Evolutionary conservation across 2,113 vertebrate species (phyloP).

Genomic region (Hyperopisus bebe): DNA sequence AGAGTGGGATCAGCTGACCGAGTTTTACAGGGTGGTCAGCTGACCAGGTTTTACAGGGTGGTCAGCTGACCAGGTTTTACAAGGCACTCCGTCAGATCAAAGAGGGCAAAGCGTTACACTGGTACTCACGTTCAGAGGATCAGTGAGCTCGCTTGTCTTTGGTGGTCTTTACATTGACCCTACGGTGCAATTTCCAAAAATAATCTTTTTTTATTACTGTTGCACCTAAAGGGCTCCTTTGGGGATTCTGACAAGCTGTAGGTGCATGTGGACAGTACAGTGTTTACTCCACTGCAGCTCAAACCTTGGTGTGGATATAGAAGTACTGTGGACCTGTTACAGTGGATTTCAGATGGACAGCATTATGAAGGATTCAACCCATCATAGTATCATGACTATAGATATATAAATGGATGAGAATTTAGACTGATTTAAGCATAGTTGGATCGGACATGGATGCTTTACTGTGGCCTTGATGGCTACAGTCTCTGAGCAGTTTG

Average conservation of each 20-base stretch:
- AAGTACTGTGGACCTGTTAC: not conserved
- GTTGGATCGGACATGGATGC: not conserved
- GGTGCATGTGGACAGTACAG: not conserved
- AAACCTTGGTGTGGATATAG: not conserved
- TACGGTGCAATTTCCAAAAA: not conserved
- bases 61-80: not conserved
- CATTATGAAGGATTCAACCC: not conserved
- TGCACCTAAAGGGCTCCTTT: slow-evolving; percentile 2
- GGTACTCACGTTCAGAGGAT: not conserved
- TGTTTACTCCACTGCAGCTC: not conserved
- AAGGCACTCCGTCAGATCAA: not conserved
- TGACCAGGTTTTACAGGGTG: too few species aligned
- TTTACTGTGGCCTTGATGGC: not conserved
- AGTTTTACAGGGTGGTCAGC: not conserved
- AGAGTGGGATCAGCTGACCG: not conserved
- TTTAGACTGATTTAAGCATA: not conserved
- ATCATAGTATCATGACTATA: not conserved
- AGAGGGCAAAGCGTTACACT: not conserved
- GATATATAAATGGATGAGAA: not conserved
- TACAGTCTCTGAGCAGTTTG: slow-evolving; percentile 2
- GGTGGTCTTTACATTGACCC: not conserved
- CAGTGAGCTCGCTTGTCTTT: not conserved
- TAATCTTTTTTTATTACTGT: slow-evolving; percentile 14
- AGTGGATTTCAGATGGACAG: not conserved
- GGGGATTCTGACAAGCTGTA: not conserved